Conservation (phyloP, 2,797 vertebrate species). For the Melanotaenia pygmaea region DNA sequence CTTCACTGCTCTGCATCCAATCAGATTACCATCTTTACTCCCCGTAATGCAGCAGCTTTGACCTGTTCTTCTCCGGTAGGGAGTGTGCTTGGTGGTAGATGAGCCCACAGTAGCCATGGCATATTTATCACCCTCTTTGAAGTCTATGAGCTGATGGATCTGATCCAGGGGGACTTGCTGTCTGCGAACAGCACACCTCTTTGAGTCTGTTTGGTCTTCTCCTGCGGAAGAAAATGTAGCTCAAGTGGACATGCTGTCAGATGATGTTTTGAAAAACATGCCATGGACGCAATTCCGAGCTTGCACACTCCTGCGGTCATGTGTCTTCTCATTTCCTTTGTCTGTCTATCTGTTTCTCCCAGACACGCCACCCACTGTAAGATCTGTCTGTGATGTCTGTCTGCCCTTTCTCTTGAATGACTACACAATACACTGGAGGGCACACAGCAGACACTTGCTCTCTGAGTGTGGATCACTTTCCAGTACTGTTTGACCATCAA, state of each 20-base stretch:
- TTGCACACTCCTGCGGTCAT: slow-evolving; percentile 43
- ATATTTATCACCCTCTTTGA: slow-evolving; percentile 63
- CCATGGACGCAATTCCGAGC: slow-evolving; percentile 45
- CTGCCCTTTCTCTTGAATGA: slow-evolving; percentile 69
- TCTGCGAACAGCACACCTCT: slow-evolving; percentile 67
- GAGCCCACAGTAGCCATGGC: slow-evolving; percentile 43
- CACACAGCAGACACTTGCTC: slow-evolving; percentile 58
- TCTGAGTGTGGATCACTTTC: slow-evolving; percentile 58
- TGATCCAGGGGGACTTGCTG: slow-evolving; percentile 66
- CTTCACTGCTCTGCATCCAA: slow-evolving; percentile 59
- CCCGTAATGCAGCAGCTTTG: slow-evolving; percentile 64
- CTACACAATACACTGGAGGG: slow-evolving; percentile 58
- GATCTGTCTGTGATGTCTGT: slow-evolving; percentile 56
- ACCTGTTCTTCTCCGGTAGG: slow-evolving; percentile 58
- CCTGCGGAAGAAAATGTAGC: slow-evolving; percentile 53
- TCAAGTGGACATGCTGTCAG: slow-evolving; percentile 75
- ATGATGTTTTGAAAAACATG: slow-evolving; percentile 71
- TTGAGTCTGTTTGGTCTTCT: slow-evolving; percentile 65
- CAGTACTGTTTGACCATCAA: slow-evolving; percentile 60
- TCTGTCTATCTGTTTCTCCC: slow-evolving; percentile 34
- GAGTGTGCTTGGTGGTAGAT: slow-evolving; percentile 46
- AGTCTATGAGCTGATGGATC: slow-evolving; percentile 70
- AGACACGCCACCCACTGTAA: slow-evolving; percentile 50
- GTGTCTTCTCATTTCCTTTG: slow-evolving; percentile 49
- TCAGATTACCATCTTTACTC: slow-evolving; percentile 62